Evolutionary conservation across 2,888 invertebrate genomes (phyloP).

Genomic region (Acleris emargana): DNA sequence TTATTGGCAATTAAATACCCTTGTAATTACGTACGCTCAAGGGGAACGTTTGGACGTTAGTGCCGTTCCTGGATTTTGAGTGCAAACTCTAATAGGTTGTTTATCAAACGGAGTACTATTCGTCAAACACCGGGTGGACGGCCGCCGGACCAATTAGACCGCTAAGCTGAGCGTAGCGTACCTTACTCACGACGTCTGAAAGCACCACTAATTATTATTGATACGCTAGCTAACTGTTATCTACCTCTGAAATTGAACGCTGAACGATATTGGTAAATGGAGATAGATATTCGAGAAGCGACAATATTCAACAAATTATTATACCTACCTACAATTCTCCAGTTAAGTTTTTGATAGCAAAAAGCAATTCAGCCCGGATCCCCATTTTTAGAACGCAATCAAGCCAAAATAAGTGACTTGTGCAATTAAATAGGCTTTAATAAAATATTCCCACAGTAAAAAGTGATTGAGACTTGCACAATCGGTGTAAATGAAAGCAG

Average conservation of each 20-base stretch:
- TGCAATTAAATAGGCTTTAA: conserved; percentile 9
- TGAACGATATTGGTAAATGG: not conserved
- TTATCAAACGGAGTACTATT: conserved; percentile 48
- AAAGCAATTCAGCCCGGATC: not conserved
- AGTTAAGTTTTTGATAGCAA: not conserved
- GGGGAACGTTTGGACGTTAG: conserved; percentile 3
- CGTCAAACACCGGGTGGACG: conserved; percentile 44
- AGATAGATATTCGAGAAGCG: not conserved
- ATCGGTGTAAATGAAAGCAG: conserved; percentile 36
- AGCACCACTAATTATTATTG: conserved; percentile 57
- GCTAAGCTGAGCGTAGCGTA: conserved; percentile 51
- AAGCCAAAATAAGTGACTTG: not conserved
- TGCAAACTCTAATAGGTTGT: conserved; percentile 40
- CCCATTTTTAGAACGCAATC: not conserved
- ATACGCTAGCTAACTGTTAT: conserved; percentile 47
- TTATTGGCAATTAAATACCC: not conserved
- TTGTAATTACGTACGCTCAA: conserved; percentile 3
- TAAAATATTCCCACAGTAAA: conserved; percentile 32
- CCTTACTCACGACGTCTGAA: conserved; percentile 50
- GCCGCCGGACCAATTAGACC: conserved; percentile 45
- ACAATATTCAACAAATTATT: too few species aligned
- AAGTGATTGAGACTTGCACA: conserved; percentile 31
- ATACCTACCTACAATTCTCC: too few species aligned
- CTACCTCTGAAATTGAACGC: conserved; percentile 38
- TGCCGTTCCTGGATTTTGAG: conserved; percentile 5